Conservation (phyloP, 1,140 invertebrate genomes). For the Lethocerus indicus region DNA sequence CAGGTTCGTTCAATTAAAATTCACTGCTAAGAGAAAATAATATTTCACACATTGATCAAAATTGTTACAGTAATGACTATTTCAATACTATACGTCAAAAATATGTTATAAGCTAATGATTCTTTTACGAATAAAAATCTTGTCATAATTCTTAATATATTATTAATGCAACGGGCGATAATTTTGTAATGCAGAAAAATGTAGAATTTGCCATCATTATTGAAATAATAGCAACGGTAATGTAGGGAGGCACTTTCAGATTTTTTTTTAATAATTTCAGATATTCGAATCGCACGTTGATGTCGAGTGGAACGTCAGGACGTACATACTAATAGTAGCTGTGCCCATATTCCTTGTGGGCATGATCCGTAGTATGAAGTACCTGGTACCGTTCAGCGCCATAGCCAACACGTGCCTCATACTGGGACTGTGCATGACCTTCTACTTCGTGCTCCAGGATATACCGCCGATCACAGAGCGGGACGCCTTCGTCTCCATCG, state of each 20-base stretch:
- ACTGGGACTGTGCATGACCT: conserved; percentile 41
- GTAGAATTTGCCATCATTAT: too few relatives aligned
- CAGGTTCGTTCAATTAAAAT: conserved; percentile 30
- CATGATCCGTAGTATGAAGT: conserved; percentile 50
- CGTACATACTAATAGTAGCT: conserved; percentile 21
- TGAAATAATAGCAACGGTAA: too few relatives aligned
- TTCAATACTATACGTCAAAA: neutral
- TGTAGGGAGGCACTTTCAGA: too few relatives aligned
- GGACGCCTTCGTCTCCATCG: neutral
- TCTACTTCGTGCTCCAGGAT: conserved; percentile 45
- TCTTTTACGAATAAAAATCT: neutral
- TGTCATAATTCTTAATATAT: neutral
- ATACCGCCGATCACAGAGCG: neutral
- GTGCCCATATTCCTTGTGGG: conserved; percentile 38
- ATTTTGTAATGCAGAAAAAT: neutral
- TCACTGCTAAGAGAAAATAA: neutral
- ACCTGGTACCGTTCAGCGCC: conserved; percentile 54
- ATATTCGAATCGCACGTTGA: conserved; percentile 5
- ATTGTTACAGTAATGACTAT: neutral
- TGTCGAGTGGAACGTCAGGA: conserved; percentile 6
- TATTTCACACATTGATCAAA: neutral
- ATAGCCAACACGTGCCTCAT: conserved; percentile 49
- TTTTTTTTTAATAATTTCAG: conserved; percentile 8
- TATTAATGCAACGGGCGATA: neutral
- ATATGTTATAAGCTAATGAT: neutral